Conservation (phyloP, 2,113 vertebrate genomes). For the Junco hyemalis region DNA sequence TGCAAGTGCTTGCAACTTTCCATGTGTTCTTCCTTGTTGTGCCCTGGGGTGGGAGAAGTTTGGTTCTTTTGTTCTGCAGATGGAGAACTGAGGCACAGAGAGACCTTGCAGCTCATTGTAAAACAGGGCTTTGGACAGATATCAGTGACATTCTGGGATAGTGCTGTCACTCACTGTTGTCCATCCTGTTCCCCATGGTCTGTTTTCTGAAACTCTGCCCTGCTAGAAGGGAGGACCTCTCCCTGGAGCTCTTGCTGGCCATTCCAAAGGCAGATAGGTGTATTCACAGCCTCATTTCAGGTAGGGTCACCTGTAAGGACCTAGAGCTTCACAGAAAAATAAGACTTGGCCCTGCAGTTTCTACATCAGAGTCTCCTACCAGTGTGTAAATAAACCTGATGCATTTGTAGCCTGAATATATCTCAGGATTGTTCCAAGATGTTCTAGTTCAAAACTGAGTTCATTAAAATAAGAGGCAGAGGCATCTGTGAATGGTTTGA, state of each 20-base stretch:
- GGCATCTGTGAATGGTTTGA: not conserved
- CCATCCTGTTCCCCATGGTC: not conserved
- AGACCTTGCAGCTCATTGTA: fast-evolving
- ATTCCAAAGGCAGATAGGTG: not conserved
- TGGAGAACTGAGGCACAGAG: not conserved
- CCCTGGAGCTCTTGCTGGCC: not conserved
- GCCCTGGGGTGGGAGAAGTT: not conserved
- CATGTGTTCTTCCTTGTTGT: not conserved
- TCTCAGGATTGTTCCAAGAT: conserved; percentile 1
- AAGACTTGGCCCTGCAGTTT: not conserved
- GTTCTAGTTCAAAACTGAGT: conserved; percentile 5
- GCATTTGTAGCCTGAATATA: not conserved
- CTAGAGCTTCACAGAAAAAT: not conserved
- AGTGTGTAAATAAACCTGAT: not conserved
- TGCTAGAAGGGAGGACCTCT: not conserved
- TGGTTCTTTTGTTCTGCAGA: not conserved
- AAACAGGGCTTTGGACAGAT: not conserved
- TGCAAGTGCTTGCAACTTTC: fast-evolving
- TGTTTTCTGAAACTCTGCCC: not conserved
- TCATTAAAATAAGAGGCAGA: conserved; percentile 6
- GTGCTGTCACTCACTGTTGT: not conserved
- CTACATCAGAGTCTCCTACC: not conserved
- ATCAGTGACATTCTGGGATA: not conserved
- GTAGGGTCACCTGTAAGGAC: not conserved
- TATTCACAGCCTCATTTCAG: not conserved